Base-by-base conservation (phyloP, 2,113 vertebrate genomes). In the Pollimyrus isidori region DNA sequence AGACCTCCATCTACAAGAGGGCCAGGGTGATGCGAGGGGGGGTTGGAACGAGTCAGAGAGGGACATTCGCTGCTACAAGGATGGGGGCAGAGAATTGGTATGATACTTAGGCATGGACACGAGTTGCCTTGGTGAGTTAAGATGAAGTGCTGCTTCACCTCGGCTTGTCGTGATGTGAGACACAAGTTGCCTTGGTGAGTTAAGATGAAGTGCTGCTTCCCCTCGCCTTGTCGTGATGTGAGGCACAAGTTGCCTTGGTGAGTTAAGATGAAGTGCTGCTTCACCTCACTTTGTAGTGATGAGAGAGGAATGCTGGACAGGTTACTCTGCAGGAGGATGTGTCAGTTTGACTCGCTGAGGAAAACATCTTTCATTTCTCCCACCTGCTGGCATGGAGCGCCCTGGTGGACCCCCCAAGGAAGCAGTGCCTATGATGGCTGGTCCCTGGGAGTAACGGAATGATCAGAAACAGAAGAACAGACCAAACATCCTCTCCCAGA, bases 281-380 rank as follows among this genome's bases (percentile, higher is more conserved):
- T 92, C 91, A 91, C 92, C 93, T 92, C 91, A 82, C 91, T 92
- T 94, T 94, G 93, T 94, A 94, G 93, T 94, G 17, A 46, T 42
- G 90, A 91, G 82, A 92, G 39, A 90, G 48, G 91, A 91, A 93
- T 94, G 93, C 95, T 91, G 94, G 95, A 95, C 94, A 94, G 94
- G 95, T 92, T 93, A 93, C 94, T 83, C 93, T 90, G 93, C 93
- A 94, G 88, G 86, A 83, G 69, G 92, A 92, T 89, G 88, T 94
- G 94, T 95, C 94, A 94, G 49, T 94, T 91, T 94, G 93, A 94
- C 93, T 94, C 90, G 89, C 91, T 90, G 91, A 91, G 93, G 94
- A 94, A 93, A 94, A 94, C 90, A 94, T 91, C 92, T 90, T 89
- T 91, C 92, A 89, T 91, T 30, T 89, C 89, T 89, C 91, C 80